Conservation (phyloP, 1,140 invertebrate genomes). For the Conus ventricosus region DNA sequence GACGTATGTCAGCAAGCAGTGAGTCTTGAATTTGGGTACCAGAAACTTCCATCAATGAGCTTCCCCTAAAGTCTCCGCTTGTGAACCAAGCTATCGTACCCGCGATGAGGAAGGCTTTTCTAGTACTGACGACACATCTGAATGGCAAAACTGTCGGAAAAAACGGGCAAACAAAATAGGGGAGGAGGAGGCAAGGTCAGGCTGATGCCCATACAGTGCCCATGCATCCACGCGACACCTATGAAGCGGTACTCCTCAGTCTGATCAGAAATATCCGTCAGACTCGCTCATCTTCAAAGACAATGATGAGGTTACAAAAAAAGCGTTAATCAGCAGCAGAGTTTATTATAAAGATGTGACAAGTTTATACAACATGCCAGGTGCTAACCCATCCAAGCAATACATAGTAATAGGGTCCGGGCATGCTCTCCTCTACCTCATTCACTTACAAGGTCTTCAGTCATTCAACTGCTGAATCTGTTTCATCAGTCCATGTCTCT, state of each 20-base stretch:
- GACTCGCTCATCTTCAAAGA: neutral
- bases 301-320: neutral
- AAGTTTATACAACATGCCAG: conserved; percentile 38
- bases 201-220: too few species aligned
- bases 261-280: neutral
- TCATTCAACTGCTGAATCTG: neutral
- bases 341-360: conserved; percentile 33
- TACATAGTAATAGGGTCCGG: conserved; percentile 33
- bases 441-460: conserved; percentile 13
- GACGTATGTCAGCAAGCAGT: neutral
- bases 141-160: neutral
- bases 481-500: conserved; percentile 20
- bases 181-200: neutral
- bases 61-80: neutral
- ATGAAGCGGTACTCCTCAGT: neutral
- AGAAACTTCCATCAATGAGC: neutral
- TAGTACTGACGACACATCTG: neutral
- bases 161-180: neutral
- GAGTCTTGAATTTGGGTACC: neutral
- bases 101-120: neutral
- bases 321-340: neutral
- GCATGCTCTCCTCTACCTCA: neutral
- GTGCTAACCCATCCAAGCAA: neutral
- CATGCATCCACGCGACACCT: neutral
- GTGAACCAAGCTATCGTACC: neutral